Base-by-base conservation (phyloP, 2,113 vertebrate species). In the Anseranas semipalmata region DNA sequence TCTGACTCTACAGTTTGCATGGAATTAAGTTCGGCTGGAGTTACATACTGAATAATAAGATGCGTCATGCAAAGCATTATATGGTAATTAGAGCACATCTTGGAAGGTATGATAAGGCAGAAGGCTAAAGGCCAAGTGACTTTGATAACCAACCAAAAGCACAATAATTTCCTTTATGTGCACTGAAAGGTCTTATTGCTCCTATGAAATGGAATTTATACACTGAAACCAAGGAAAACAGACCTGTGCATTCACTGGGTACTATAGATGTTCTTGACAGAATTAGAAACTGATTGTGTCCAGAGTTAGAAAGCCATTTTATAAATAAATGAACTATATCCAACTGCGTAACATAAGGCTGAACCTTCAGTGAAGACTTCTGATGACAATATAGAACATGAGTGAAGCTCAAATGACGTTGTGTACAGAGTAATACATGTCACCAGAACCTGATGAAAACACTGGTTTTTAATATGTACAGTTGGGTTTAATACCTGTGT, bases 81-180 rank as follows among this genome's bases (percentile, higher is more conserved):
- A 95, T 75, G 94, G 90, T 86, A 95, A 96, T 95, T 89, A 87
- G 87, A 96, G 90, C 97, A 96, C 88, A 94, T 97, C 96, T 97
- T 95, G 89, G 94, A 97, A 97, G 96, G 95, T 96, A 94, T 95
- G 96, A 72, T 95, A 96, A 96, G 91, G 96, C 96, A 95, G 89
- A 95, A 89, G 87, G 91, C 16, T 86, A 85, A 97, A 96, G 96
- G 96, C 95, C 96, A 93, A 94, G 62, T 96, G 95, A 96, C 79
- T 94, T 37, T 59, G 87, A 96, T 96, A 95, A 94, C 92, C 88
- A 93, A 97, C 92, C 88, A 96, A 92, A 97, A 97, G 95, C 95
- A 96, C 95, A 97, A 97, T 97, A 89, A 95, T 95, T 94, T 94
- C 91, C 80, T 87, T 90, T 72, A 85, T 77, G 90, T 62, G 73